Base-by-base conservation (phyloP, 2,888 invertebrate species). In the Aelia acuminata region DNA sequence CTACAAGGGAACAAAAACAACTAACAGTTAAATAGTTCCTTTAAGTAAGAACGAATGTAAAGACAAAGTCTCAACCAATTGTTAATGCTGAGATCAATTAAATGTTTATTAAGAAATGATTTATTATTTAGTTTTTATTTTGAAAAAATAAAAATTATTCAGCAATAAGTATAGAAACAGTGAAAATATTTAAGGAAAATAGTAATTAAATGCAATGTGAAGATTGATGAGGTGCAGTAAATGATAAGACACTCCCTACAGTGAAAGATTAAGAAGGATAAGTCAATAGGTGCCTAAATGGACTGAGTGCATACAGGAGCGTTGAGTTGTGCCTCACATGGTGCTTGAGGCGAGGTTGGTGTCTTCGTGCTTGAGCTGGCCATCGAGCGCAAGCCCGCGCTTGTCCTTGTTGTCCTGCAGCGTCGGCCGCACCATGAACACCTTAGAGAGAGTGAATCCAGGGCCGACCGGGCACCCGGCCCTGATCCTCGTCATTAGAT, bases 321-420 rank as follows among this genome's bases (percentile, higher is more conserved):
- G 70, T 43, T 47, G 87, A 31, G 31, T 47, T 80, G 11, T 22
- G 10, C 85, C 95, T 95, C 94, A 96, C 96, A 96, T 95, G 92
- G 96, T 96, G 91, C 96, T 96, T 90, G 96, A 96, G 90, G 96
- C 97, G 91, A 97, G 94, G 93, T 97, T 97, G 91, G 96, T 97
- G 93, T 97, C 96, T 93, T 97, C 96, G 92, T 97, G 96, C 92
- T 96, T 97, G 91, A 97, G 94, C 92, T 96, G 96, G 89, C 97
- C 97, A 92, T 97, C 97, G 91, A 97, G 93, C 89, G 97, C 97
- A 91, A 97, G 93, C 89, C 97, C 96, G 90, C 96, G 94, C 93
- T 97, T 97, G 93, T 96, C 96, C 93, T 96, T 95, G 93, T 97
- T 97, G 93, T 96, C 95, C 91, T 94, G 94, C 92, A 97, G 94